phyloP scores from a whole-genome alignment of 2,113 vertebrate species.

The Eublepharis macularius region DNA sequence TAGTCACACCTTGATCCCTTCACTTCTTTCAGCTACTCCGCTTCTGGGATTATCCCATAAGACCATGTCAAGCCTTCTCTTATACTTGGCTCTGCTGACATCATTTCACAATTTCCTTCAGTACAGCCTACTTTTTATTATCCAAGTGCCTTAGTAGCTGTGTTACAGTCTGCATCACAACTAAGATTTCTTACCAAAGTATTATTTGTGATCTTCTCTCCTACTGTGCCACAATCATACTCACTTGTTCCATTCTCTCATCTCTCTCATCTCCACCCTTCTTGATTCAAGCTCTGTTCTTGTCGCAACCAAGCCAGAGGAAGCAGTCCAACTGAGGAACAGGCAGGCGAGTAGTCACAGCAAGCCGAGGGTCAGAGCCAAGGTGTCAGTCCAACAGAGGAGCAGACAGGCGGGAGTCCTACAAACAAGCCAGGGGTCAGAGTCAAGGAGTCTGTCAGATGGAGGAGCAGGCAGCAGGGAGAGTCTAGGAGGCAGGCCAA shows the following conservation, averaged over 20 bases:
- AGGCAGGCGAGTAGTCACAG: too few species aligned
- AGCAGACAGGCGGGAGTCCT: too few species aligned
- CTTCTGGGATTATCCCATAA: not conserved
- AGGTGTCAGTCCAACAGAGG: too few species aligned
- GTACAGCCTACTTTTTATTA: not conserved
- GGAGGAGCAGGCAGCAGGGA: too few species aligned
- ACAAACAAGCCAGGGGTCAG: too few species aligned
- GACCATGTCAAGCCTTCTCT: not conserved
- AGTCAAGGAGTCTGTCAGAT: too few species aligned
- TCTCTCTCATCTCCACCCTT: not conserved
- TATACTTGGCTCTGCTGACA: not conserved
- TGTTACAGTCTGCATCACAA: not conserved
- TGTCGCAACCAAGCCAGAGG: too few species aligned
- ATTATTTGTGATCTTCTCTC: not conserved
- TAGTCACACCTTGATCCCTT: not conserved
- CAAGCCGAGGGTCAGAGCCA: too few species aligned
- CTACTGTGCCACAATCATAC: too few species aligned
- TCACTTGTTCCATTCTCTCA: not conserved
- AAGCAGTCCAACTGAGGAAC: too few species aligned
- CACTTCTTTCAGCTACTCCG: not conserved
- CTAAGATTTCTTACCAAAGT: not conserved
- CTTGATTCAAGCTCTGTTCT: too few species aligned
- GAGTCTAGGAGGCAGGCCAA: too few species aligned
- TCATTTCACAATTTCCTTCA: not conserved
- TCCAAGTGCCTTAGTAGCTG: not conserved